These are phyloP conservation scores for Porites lobata DNA, from an alignment of 92 coral and sea anemone genomes.

Conservation along the genomic window DNA sequence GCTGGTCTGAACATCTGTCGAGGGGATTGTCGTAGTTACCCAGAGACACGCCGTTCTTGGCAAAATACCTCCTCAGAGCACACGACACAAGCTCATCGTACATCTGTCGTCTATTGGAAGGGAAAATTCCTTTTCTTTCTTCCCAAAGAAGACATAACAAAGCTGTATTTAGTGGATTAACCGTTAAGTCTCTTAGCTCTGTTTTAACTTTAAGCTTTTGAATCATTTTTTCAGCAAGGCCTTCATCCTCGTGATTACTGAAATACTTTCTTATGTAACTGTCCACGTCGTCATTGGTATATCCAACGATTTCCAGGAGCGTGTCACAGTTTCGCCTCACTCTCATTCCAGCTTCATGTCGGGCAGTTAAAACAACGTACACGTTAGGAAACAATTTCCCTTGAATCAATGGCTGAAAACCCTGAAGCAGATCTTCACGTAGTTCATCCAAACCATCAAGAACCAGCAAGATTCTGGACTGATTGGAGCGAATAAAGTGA, in stretches of 20 bases:
- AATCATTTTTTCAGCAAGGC: no score
- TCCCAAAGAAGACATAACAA: not conserved
- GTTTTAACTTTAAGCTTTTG: not conserved
- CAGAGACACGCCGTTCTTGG: not conserved
- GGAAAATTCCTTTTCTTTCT: slow-evolving; percentile 9
- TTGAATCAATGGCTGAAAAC: no score
- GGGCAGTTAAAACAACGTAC: no score
- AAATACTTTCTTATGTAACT: no score
- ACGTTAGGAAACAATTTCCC: no score
- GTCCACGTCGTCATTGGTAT: no score
- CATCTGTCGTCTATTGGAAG: slow-evolving; percentile 10
- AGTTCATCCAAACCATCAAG: slow-evolving; percentile 53
- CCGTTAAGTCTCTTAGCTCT: not conserved
- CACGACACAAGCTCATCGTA: slow-evolving; percentile 18
- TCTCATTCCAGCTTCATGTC: no score
- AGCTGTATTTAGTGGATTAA: not conserved
- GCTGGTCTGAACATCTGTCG: not conserved
- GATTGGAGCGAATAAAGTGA: slow-evolving; percentile 26
- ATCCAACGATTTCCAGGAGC: no score
- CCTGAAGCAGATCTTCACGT: not conserved
- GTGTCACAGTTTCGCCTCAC: no score
- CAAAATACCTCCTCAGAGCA: slow-evolving; percentile 1
- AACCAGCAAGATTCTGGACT: slow-evolving; percentile 39
- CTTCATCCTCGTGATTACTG: no score
- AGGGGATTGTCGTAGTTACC: not conserved